phyloP scores from a whole-genome alignment of 2,113 vertebrate genomes.

The Morone chrysops region DNA sequence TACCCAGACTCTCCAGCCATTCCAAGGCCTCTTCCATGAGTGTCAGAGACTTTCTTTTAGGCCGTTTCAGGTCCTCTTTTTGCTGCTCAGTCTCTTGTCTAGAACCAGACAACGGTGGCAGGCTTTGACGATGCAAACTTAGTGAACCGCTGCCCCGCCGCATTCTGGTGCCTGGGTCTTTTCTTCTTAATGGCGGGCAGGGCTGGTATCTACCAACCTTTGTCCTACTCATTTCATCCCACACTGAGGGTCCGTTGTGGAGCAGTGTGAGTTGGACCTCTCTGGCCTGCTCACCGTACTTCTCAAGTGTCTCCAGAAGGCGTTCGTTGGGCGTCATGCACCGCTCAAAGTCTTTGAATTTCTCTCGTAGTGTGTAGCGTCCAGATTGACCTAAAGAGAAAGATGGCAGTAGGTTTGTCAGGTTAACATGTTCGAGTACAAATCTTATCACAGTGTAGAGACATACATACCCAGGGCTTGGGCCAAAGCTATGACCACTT shows the following conservation, averaged over 20 bases:
- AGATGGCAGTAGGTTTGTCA: not conserved
- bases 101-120: slow-evolving; percentile 75
- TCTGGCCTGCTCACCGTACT: slow-evolving; percentile 82
- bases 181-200: slow-evolving; percentile 69
- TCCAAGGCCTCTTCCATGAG: slow-evolving; percentile 85
- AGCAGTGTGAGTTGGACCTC: slow-evolving; percentile 84
- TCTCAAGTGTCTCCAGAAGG: slow-evolving; percentile 81
- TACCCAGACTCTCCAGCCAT: slow-evolving; percentile 84
- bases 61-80: slow-evolving; percentile 71
- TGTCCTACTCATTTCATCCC: slow-evolving; percentile 52
- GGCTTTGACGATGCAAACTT: slow-evolving; percentile 79
- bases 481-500: slow-evolving; percentile 85
- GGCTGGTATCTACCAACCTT: slow-evolving; percentile 66
- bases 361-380: slow-evolving; percentile 84
- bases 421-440: not conserved
- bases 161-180: slow-evolving; percentile 56
- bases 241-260: slow-evolving; percentile 68
- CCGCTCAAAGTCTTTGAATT: slow-evolving; percentile 84
- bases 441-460: not conserved
- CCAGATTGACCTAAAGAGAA: slow-evolving; percentile 80
- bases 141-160: slow-evolving; percentile 59
- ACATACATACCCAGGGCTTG: slow-evolving; percentile 79
- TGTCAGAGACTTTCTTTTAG: slow-evolving; percentile 84
- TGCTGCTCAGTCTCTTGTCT: slow-evolving; percentile 57
- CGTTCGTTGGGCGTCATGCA: slow-evolving; percentile 79